Percentiles rank a stretch among this genome's conserved stretches.
These are phyloP conservation scores for Monomorium pharaonis DNA, from an alignment of 1,140 invertebrate genomes.

Conservation along the genomic window DNA sequence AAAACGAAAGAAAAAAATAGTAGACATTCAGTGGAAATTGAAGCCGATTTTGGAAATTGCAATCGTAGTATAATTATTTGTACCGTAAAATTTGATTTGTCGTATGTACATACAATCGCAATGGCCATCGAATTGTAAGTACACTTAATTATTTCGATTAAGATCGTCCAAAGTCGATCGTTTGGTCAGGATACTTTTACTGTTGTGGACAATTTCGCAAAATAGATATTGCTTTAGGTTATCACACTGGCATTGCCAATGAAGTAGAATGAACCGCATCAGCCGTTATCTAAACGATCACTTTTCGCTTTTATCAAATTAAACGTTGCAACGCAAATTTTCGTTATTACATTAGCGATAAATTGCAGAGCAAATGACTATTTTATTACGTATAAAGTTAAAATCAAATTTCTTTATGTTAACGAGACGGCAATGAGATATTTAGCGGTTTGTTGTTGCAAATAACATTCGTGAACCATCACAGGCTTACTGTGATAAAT, in stretches of 20 bases:
- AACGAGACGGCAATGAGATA: neutral
- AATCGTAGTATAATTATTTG: neutral
- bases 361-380: neutral
- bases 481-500: neutral
- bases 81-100: neutral
- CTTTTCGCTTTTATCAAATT: slow-evolving; percentile 15
- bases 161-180: neutral
- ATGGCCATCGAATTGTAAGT: neutral
- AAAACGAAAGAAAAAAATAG: neutral
- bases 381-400: neutral
- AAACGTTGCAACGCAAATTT: slow-evolving; percentile 5
- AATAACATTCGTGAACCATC: neutral
- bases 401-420: neutral
- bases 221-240: slow-evolving; percentile 72
- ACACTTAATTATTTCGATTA: neutral
- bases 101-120: neutral
- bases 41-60: neutral
- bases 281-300: slow-evolving; percentile 34
- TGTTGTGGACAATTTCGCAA: slow-evolving; percentile 30
- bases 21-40: neutral
- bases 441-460: neutral
- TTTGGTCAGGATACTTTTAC: neutral
- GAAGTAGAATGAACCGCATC: slow-evolving; percentile 21
- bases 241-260: slow-evolving; percentile 67
- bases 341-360: neutral